These are phyloP conservation scores for Philhelius pedissequus DNA, from an alignment of 2,888 invertebrate species.

Conservation along the genomic window DNA sequence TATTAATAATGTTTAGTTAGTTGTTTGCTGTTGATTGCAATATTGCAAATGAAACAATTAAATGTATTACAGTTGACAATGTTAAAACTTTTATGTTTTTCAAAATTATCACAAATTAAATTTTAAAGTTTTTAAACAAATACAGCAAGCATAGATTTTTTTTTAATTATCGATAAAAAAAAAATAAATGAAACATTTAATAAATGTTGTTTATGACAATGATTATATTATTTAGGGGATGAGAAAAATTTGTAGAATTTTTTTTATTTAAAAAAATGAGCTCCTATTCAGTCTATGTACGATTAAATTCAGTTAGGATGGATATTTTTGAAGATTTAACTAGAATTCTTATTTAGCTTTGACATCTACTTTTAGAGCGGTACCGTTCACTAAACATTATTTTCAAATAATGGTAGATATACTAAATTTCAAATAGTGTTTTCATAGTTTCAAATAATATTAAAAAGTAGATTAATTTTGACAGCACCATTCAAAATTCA, in stretches of 20 bases:
- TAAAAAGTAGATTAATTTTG: no score
- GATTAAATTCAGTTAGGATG: constrained; percentile 6
- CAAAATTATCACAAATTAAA: constrained; percentile 59
- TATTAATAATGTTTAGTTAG: constrained; percentile 38
- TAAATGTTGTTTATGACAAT: not conserved
- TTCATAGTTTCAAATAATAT: no score
- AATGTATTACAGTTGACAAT: constrained; percentile 26
- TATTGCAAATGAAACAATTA: constrained; percentile 17
- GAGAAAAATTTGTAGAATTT: constrained; percentile 12
- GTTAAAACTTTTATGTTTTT: constrained; percentile 8
- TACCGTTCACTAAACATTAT: no score
- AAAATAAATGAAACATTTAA: not conserved
- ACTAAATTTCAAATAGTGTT: no score
- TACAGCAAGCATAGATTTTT: constrained; percentile 50
- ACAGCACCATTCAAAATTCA: no score
- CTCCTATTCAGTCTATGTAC: constrained; percentile 55
- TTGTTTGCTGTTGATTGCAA: constrained; percentile 20
- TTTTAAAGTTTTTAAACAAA: constrained; percentile 15
- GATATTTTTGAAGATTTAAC: constrained; percentile 11
- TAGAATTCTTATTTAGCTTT: not conserved
- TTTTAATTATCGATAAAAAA: not conserved
- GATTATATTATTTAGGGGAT: constrained; percentile 16
- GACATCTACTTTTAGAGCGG: no score
- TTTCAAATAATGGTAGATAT: no score
- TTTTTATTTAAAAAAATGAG: constrained; percentile 15